Base-by-base conservation (phyloP, 1,140 invertebrate genomes). In the Danaus plexippus region DNA sequence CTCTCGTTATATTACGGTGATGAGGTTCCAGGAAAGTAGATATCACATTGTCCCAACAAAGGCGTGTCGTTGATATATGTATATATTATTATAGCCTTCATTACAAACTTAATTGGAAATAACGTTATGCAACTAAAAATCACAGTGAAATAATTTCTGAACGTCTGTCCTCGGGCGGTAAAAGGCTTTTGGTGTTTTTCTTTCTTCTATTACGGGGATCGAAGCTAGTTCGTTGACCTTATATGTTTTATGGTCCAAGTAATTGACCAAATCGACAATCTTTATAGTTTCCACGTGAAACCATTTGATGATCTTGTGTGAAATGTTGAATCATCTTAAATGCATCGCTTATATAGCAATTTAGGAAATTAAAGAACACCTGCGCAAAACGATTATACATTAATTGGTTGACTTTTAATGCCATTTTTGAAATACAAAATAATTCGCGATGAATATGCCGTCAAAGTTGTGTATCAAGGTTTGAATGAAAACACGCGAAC, bases 231-330 rank as follows among this genome's bases (percentile, higher is more conserved):
- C 71, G 47, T 66, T 65, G 74, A 84, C 73, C 78, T 69, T 61
- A 62, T 56, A 60, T 64, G 68, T 80, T 83, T 80, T 80, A 84
- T 79, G 66, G 67, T 64, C 61, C 63, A 73, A 66, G 71, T 69
- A 73, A 79, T 74, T 78, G 73, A 80, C 76, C 71, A 70, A 77
- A 80, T 75, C 72, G 75, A 74, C 75, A 65, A 75, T 75, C 73
- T 69, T 69, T 64, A 71, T 73, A 72, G 76, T 77, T 69, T 74
- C 71, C 71, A 78, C 75, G 80, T 75, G 73, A 81, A 83, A 78
- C 71, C 63, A 67, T 61, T 69, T 61, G 63, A 64, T 66, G 54
- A 64, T 67, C 58, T 64, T 66, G 69, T 76, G 76, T 77, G 70
- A 77, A 77, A 77, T 62, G 49, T 64, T 58, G 56, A 62, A 62